Percentiles rank a stretch among this genome's conserved stretches.
These are phyloP conservation scores for Lamellibrachia columna DNA, from an alignment of 2,888 invertebrate species.

Conservation along the genomic window DNA sequence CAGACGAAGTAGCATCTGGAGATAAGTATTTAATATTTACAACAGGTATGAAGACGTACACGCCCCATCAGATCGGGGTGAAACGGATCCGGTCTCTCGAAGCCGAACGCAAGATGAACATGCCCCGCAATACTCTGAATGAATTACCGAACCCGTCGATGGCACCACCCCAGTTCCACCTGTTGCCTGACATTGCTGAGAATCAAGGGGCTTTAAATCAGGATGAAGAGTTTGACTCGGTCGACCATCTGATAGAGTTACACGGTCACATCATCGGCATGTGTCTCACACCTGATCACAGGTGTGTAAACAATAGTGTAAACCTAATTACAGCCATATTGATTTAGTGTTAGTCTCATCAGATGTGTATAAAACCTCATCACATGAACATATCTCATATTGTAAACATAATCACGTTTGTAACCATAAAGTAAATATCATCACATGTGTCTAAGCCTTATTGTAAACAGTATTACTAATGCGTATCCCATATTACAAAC, in stretches of 20 bases:
- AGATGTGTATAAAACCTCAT: neutral
- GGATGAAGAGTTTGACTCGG: conserved; percentile 69
- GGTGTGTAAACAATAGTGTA: conserved; percentile 63
- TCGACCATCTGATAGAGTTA: conserved; percentile 83
- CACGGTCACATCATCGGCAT: conserved; percentile 89
- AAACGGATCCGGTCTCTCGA: conserved; percentile 72
- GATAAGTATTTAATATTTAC: conserved; percentile 83
- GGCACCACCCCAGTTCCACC: neutral
- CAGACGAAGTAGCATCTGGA: neutral
- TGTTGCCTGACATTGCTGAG: conserved; percentile 33
- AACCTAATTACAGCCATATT: neutral
- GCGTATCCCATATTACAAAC: neutral
- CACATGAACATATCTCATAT: neutral
- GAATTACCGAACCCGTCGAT: neutral
- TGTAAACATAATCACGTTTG: neutral
- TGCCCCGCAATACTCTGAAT: neutral
- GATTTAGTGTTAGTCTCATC: no score
- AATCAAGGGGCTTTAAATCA: neutral
- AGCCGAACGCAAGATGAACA: conserved; percentile 14
- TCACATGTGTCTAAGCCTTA: neutral
- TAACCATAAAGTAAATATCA: neutral
- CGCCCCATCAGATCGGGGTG: conserved; percentile 82
- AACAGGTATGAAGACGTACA: conserved; percentile 83
- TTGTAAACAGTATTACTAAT: neutral
- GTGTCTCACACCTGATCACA: conserved; percentile 84